These are phyloP conservation scores for Ictalurus punctatus DNA, from an alignment of 2,113 vertebrate genomes.

Conservation along the genomic window DNA sequence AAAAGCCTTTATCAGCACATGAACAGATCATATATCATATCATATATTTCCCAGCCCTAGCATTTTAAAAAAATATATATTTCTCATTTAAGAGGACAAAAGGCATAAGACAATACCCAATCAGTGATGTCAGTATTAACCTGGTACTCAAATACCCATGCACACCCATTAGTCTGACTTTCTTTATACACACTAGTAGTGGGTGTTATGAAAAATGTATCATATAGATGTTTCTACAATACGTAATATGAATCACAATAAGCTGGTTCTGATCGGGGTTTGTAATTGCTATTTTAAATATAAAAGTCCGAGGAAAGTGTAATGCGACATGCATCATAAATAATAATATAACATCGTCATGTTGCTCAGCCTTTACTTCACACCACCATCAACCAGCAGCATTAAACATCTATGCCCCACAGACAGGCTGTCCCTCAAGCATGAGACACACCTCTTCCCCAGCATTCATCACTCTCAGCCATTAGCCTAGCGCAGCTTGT, in stretches of 20 bases:
- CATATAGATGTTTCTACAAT: neutral
- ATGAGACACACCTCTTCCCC: neutral
- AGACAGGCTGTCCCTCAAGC: conserved; percentile 17
- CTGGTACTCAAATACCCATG: neutral
- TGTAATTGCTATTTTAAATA: neutral
- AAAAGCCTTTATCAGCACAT: no score
- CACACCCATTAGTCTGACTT: neutral
- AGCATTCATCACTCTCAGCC: conserved; percentile 48
- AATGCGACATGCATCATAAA: neutral
- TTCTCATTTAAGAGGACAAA: neutral
- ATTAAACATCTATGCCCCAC: neutral
- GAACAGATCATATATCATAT: no score
- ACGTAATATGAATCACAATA: neutral
- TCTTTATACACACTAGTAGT: neutral
- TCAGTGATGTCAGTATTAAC: neutral
- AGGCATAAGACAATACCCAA: neutral
- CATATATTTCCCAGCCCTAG: no score
- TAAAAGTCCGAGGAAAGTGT: neutral
- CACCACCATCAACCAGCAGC: neutral
- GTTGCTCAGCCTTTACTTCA: neutral
- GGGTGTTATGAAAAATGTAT: neutral
- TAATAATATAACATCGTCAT: neutral
- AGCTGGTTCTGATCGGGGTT: neutral
- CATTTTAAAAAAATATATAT: no score
- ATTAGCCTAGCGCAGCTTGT: conserved; percentile 24